Percentiles rank a stretch among this genome's conserved stretches.
Conservation (phyloP, 2,113 vertebrate genomes). For the Halichoerus grypus region DNA sequence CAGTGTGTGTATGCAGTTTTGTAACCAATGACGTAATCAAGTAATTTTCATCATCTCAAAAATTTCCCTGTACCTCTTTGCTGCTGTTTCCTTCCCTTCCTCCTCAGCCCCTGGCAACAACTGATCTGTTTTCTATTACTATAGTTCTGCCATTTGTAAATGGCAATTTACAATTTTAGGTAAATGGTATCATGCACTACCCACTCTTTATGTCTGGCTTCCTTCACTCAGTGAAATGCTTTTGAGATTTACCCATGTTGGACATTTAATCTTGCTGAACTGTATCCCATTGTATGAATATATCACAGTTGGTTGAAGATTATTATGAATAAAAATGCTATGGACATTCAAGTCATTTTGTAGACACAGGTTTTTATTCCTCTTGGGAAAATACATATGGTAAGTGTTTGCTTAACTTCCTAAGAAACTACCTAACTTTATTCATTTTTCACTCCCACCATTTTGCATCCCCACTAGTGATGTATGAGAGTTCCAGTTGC, state of each 20-base stretch:
- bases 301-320: background rate
- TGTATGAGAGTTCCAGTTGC: background rate
- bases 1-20: background rate
- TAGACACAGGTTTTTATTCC: background rate
- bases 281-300: background rate
- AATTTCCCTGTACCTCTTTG: background rate
- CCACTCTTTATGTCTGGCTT: background rate
- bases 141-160: background rate
- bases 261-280: background rate
- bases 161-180: background rate
- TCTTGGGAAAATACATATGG: background rate
- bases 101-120: background rate
- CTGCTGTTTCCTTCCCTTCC: background rate
- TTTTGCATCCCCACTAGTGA: background rate
- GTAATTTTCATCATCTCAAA: background rate
- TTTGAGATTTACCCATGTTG: background rate
- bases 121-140: background rate
- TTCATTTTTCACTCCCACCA: background rate
- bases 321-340: conserved; percentile 8
- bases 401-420: background rate
- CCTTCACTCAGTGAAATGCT: background rate
- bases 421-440: background rate
- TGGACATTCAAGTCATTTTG: background rate
- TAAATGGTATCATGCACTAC: background rate
- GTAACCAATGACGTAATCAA: background rate